Evolutionary conservation across 1,140 invertebrate species (phyloP), one percentile per base, ranked within the genome.

Genomic region (Rhagoletis zephyria): DNA sequence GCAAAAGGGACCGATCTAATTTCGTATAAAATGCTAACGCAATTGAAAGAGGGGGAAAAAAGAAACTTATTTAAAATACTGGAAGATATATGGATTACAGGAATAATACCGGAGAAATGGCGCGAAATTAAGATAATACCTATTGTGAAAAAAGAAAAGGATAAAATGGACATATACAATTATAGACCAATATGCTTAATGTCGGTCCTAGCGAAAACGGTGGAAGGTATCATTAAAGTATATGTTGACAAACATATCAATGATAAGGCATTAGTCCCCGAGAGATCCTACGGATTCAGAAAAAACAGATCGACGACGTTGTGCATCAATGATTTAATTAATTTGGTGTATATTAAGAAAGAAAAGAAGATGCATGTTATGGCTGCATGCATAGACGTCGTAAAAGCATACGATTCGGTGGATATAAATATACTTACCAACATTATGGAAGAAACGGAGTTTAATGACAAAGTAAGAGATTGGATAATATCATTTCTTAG

Each of bases 221-320:
- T 64, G n/a, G 63, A 64, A n/a, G 63, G 63, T 16, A 64, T 64
- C 63, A 12, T 64, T n/a, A 64, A 64, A 64, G 5, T 64, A n/a
- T n/a, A 64, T 64, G 2, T 64, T 16, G 63, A 64, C n/a, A 64
- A 30, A 12, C 14, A n/a, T 16, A 64, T 16, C 63, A 0, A 64
- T 16, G 12, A 16, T 5, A 12, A 16, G 0, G n/a, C 14, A 5
- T 16, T 1, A 5, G n/a, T 64, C 14, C 63, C 63, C 12, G 4
- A 64, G n/a, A 64, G 63, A 64, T 6, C 63, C 14, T 64, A 64
- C 63, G 63, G 63, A 16, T 64, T 64, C 63, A 64, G 4, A 64
- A 64, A 64, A 64, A 12, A 64, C 16, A 5, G n/a, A 12, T 12
- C 63, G 16, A 19, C 63, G n/a, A n/a, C 63, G 16, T n/a, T 16